phyloP scores from a whole-genome alignment of 1,140 invertebrate species.

The Trichonephila clavipes region DNA sequence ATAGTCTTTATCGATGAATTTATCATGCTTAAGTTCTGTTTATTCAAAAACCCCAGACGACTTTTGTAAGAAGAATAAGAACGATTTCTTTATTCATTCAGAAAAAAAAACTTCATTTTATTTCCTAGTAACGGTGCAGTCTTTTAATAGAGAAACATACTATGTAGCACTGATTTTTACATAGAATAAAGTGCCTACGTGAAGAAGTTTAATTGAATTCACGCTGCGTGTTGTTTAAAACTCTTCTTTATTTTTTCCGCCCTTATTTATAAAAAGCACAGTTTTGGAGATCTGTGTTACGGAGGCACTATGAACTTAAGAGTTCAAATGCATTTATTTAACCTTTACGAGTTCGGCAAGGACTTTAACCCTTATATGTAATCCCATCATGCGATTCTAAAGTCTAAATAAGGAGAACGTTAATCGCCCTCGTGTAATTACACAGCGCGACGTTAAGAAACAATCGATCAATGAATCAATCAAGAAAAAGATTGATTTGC shows the following conservation, averaged over 20 bases:
- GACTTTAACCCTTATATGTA: not conserved
- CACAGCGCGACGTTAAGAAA: no score
- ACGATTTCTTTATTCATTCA: not conserved
- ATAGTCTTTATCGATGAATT: not conserved
- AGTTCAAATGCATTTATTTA: conserved; percentile 14
- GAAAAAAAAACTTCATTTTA: not conserved
- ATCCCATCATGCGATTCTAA: no score
- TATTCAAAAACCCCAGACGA: not conserved
- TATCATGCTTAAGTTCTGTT: not conserved
- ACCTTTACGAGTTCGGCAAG: not conserved
- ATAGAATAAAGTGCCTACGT: not conserved
- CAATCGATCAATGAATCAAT: no score
- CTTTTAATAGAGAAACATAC: not conserved
- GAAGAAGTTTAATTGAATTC: not conserved
- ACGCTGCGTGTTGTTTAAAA: not conserved
- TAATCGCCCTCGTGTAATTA: no score
- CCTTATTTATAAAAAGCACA: not conserved
- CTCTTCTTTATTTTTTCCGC: not conserved
- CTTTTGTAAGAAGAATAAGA: not conserved
- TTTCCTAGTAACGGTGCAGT: not conserved
- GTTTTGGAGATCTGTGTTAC: not conserved
- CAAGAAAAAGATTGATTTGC: no score
- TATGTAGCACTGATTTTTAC: not conserved
- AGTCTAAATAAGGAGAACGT: no score
- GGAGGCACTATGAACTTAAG: not conserved